These are phyloP conservation scores for Pyrgus malvae DNA, from an alignment of 2,888 invertebrate genomes.

Conservation along the genomic window DNA sequence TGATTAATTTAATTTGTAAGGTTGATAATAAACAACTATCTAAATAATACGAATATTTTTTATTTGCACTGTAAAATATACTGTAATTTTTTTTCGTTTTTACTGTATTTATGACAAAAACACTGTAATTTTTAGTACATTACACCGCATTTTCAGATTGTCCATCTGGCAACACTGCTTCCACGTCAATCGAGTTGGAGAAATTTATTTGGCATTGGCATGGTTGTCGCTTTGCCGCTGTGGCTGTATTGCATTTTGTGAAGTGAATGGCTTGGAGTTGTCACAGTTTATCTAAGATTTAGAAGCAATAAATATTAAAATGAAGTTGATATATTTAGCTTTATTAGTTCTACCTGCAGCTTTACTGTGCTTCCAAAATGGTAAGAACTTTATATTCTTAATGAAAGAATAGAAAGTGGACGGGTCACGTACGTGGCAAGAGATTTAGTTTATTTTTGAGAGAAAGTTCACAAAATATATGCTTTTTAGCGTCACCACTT, in stretches of 20 bases:
- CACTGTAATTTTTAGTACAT: too few species aligned
- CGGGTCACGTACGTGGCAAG: slow-evolving; percentile 70
- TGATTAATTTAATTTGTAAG: too few species aligned
- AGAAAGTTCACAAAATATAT: background rate
- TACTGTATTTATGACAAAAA: too few species aligned
- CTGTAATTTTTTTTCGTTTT: too few species aligned
- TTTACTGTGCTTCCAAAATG: slow-evolving; percentile 85
- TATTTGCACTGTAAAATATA: too few species aligned
- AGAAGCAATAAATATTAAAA: slow-evolving; percentile 61
- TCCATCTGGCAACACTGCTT: slow-evolving; percentile 76
- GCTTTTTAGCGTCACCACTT: background rate
- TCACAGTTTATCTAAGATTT: slow-evolving; percentile 47
- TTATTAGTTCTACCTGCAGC: slow-evolving; percentile 87
- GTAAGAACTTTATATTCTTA: slow-evolving; percentile 80
- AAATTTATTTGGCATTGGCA: slow-evolving; percentile 56
- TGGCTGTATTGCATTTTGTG: slow-evolving; percentile 55
- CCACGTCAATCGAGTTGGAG: slow-evolving; percentile 83
- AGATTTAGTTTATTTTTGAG: slow-evolving; percentile 16
- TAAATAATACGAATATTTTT: too few species aligned
- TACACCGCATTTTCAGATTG: too few species aligned
- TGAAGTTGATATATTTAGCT: slow-evolving; percentile 86
- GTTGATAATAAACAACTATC: too few species aligned
- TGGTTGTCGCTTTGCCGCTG: slow-evolving; percentile 49
- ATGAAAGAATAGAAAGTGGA: slow-evolving; percentile 37
- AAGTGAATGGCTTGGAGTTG: slow-evolving; percentile 71